These are phyloP conservation scores for Thyatira batis DNA, from an alignment of 2,888 invertebrate genomes.

Conservation along the genomic window DNA sequence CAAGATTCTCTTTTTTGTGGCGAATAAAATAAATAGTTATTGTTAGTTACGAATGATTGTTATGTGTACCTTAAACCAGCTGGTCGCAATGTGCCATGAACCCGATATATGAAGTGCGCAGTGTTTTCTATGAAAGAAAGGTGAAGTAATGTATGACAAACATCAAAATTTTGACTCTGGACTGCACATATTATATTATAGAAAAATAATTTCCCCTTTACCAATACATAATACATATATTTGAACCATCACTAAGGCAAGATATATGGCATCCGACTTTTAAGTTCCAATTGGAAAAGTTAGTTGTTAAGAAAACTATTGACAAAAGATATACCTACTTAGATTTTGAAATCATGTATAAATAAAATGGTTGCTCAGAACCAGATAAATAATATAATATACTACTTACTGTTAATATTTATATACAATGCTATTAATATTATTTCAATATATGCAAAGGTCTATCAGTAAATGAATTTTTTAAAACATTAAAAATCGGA, in stretches of 20 bases:
- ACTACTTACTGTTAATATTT: too few relatives aligned
- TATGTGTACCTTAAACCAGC: conserved; percentile 3
- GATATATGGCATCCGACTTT: neutral
- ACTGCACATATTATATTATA: conserved; percentile 35
- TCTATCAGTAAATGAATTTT: too few relatives aligned
- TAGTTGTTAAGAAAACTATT: neutral
- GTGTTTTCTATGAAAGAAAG: conserved; percentile 25
- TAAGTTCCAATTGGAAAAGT: neutral
- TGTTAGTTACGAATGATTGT: conserved; percentile 6
- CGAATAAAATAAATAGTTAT: neutral
- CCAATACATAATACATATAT: conserved; percentile 7
- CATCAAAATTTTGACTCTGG: conserved; percentile 45
- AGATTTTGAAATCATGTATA: too few relatives aligned
- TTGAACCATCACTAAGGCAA: neutral
- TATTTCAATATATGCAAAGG: too few relatives aligned
- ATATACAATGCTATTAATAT: too few relatives aligned
- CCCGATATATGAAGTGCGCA: conserved; percentile 32
- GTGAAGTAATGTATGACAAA: conserved; percentile 29
- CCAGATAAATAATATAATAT: too few relatives aligned
- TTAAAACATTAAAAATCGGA: neutral
- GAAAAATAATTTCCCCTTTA: conserved; percentile 4
- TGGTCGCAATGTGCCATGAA: conserved; percentile 21
- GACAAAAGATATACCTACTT: too few relatives aligned
- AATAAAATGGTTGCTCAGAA: too few relatives aligned
- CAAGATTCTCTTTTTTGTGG: neutral